phyloP scores from a whole-genome alignment of 1,140 invertebrate species.

The Hylaeus volcanicus region DNA sequence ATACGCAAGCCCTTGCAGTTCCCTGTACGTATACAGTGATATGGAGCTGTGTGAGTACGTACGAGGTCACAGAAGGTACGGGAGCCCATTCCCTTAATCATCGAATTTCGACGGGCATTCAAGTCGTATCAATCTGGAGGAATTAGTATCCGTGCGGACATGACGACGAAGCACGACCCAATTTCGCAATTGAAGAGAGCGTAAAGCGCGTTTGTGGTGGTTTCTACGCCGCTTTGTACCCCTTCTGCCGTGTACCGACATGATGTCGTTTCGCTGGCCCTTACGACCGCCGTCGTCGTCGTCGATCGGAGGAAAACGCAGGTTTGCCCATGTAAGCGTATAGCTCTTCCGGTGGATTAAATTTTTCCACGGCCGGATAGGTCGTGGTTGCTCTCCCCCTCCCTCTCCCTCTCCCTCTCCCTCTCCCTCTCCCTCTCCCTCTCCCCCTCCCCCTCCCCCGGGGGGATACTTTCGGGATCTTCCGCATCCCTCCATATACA shows the following conservation, averaged over 20 bases:
- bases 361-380: constrained; percentile 4
- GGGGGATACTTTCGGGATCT: too few species aligned
- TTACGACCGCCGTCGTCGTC: neutral
- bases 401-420: too few species aligned
- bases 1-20: too few species aligned
- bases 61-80: too few species aligned
- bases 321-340: neutral
- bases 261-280: neutral
- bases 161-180: constrained; percentile 50
- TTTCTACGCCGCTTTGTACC: neutral
- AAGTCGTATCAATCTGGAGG: constrained; percentile 53
- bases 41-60: too few species aligned
- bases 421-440: too few species aligned
- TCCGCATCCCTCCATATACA: too few species aligned
- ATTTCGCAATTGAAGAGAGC: constrained; percentile 64
- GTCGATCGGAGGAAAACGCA: neutral
- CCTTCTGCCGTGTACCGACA: neutral
- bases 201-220: constrained; percentile 7
- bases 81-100: neutral
- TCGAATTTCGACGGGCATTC: constrained; percentile 48
- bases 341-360: constrained; percentile 17
- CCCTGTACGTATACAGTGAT: too few species aligned
- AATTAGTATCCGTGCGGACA: constrained; percentile 42
- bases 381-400: neutral
- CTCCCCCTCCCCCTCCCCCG: too few species aligned